Percentiles rank a stretch among this genome's conserved stretches.
phyloP scores from a whole-genome alignment of 2,797 vertebrate species.

The Alfaro cultratus region DNA sequence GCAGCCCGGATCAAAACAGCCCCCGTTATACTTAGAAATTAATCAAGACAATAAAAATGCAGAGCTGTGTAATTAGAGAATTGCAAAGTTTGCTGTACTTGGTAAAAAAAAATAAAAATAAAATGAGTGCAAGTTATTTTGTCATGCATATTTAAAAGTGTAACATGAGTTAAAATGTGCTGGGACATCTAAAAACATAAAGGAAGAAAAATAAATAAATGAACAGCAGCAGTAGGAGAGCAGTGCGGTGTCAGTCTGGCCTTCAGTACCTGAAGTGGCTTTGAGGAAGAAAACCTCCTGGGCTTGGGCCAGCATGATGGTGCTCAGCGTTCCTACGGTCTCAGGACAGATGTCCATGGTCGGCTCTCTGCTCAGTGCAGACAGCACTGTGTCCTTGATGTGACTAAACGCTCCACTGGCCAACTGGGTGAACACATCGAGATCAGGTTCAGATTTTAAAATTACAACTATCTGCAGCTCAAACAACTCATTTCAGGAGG shows the following conservation, averaged over 20 bases:
- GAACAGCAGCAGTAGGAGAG: background rate
- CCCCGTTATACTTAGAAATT: slow-evolving; percentile 29
- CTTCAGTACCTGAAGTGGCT: slow-evolving; percentile 90
- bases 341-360: slow-evolving; percentile 98
- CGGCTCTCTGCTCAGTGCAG: slow-evolving; percentile 93
- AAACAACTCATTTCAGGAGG: background rate
- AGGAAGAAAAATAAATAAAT: background rate
- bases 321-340: slow-evolving; percentile 92
- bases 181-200: background rate
- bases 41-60: slow-evolving; percentile 29
- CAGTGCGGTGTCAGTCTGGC: background rate
- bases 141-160: slow-evolving; percentile 1
- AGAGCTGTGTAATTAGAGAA: slow-evolving; percentile 37
- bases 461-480: background rate
- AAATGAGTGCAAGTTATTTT: background rate
- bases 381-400: slow-evolving; percentile 97
- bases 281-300: slow-evolving; percentile 99
- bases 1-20: slow-evolving; percentile 31
- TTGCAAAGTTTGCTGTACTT: background rate
- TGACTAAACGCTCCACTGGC: slow-evolving; percentile 95
- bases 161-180: background rate
- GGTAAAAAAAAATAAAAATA: background rate
- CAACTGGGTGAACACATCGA: slow-evolving; percentile 79
- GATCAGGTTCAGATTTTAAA: background rate
- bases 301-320: slow-evolving; percentile 98